These are phyloP conservation scores for Falco cherrug DNA, from an alignment of 2,797 vertebrate genomes.

Conservation along the genomic window DNA sequence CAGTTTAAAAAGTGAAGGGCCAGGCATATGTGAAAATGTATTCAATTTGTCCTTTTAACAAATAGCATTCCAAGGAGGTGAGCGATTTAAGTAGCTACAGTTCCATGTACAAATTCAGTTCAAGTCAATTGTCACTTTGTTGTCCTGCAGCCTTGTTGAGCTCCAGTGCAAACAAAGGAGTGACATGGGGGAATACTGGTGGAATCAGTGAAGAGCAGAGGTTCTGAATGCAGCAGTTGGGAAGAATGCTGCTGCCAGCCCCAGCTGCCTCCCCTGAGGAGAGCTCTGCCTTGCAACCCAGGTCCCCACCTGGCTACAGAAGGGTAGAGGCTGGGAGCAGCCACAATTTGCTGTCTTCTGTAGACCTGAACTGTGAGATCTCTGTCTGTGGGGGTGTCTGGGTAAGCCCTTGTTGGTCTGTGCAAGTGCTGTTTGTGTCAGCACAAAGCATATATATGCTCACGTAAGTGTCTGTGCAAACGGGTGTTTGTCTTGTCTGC, in stretches of 20 bases:
- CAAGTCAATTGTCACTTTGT: fast-evolving
- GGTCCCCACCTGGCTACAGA: background rate
- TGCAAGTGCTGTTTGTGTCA: no score
- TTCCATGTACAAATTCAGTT: fast-evolving
- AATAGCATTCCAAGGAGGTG: background rate
- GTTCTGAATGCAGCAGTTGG: fast-evolving
- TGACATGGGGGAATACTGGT: background rate
- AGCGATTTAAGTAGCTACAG: background rate
- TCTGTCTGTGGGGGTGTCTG: background rate
- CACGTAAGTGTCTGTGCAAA: background rate
- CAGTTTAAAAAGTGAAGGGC: background rate
- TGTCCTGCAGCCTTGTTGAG: background rate
- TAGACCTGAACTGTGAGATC: background rate
- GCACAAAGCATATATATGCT: fast-evolving
- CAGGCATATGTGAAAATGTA: background rate
- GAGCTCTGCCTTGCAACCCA: background rate
- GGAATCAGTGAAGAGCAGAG: background rate
- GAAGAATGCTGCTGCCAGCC: background rate
- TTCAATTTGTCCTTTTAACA: background rate
- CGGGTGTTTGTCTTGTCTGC: fast-evolving
- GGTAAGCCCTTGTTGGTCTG: background rate
- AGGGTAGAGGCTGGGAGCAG: background rate
- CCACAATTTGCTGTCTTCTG: background rate
- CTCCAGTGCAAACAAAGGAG: background rate
- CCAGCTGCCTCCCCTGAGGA: background rate